A percentile compares a stretch with the other conserved stretches of the same genome.
Conservation (phyloP, 2,888 invertebrate species). For the Syrista parreyssii region DNA sequence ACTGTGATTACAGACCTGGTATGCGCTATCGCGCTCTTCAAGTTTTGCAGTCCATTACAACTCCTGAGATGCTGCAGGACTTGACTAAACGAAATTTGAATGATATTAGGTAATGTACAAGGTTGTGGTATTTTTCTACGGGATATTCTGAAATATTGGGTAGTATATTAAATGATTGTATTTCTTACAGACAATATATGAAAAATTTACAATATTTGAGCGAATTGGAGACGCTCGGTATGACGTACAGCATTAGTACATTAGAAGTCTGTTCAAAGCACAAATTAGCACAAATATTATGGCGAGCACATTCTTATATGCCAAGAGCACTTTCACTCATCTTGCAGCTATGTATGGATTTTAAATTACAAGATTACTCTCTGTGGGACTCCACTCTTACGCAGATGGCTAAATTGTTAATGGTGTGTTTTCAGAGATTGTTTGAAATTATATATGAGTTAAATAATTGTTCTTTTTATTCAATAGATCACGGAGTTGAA, state of each 20-base stretch:
- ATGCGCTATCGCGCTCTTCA: constrained; percentile 58
- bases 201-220: constrained; percentile 55
- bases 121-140: not conserved
- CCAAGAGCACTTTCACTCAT: constrained; percentile 46
- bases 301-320: constrained; percentile 39
- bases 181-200: constrained; percentile 50
- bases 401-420: constrained; percentile 46
- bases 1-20: constrained; percentile 44
- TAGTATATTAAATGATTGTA: not conserved
- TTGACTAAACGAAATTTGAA: constrained; percentile 50
- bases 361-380: constrained; percentile 43
- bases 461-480: constrained; percentile 4
- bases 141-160: not conserved
- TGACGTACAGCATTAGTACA: constrained; percentile 51
- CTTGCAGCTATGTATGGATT: constrained; percentile 53
- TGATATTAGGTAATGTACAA: constrained; percentile 45
- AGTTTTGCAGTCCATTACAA: constrained; percentile 53
- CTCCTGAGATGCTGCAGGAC: constrained; percentile 46
- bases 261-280: constrained; percentile 51
- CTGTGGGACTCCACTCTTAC: constrained; percentile 47
- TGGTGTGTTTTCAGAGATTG: constrained; percentile 36
- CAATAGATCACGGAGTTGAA: constrained; percentile 49
- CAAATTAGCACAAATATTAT: constrained; percentile 47
- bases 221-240: constrained; percentile 58
- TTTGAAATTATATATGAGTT: not conserved